These are phyloP conservation scores for Apoderus coryli DNA, from an alignment of 2,888 invertebrate species.

Conservation along the genomic window DNA sequence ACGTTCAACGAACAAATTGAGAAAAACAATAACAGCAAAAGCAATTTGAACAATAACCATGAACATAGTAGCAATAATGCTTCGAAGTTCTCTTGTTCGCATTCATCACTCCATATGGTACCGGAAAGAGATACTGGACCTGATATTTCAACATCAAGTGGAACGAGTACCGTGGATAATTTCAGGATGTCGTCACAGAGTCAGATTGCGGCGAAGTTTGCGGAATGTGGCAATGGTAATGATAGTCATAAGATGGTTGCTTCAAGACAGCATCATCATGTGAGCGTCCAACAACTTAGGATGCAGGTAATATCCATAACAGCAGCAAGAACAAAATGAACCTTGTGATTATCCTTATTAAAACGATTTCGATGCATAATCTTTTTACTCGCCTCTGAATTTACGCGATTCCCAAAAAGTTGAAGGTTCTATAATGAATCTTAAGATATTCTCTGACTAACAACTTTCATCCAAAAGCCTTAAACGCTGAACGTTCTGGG, in stretches of 20 bases:
- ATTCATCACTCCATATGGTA: slow-evolving; percentile 33
- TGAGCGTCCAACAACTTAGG: slow-evolving; percentile 45
- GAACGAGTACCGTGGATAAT: slow-evolving; percentile 26
- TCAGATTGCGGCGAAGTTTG: slow-evolving; percentile 21
- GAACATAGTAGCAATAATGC: too few relatives aligned
- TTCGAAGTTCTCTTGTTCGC: slow-evolving; percentile 23
- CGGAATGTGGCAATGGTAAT: slow-evolving; percentile 18
- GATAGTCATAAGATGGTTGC: slow-evolving; percentile 25
- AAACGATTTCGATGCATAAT: too few relatives aligned
- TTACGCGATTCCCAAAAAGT: too few relatives aligned
- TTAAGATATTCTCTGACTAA: too few relatives aligned
- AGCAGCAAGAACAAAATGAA: too few relatives aligned
- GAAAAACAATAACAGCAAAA: slow-evolving; percentile 23
- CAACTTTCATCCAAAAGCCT: too few relatives aligned
- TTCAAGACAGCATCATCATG: slow-evolving; percentile 43
- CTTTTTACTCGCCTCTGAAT: too few relatives aligned
- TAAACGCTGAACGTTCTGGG: too few relatives aligned
- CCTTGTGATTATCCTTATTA: too few relatives aligned
- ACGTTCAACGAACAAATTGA: slow-evolving; percentile 30
- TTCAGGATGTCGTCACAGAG: slow-evolving; percentile 22
- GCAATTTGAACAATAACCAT: slow-evolving; percentile 23
- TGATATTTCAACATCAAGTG: slow-evolving; percentile 30
- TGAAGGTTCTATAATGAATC: too few relatives aligned
- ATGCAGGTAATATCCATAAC: too few relatives aligned
- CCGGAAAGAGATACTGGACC: slow-evolving; percentile 38